A percentile compares a stretch with the other conserved stretches of the same genome.
Conservation (phyloP, 2,888 invertebrate species). For the Theodoxus fluviatilis region DNA sequence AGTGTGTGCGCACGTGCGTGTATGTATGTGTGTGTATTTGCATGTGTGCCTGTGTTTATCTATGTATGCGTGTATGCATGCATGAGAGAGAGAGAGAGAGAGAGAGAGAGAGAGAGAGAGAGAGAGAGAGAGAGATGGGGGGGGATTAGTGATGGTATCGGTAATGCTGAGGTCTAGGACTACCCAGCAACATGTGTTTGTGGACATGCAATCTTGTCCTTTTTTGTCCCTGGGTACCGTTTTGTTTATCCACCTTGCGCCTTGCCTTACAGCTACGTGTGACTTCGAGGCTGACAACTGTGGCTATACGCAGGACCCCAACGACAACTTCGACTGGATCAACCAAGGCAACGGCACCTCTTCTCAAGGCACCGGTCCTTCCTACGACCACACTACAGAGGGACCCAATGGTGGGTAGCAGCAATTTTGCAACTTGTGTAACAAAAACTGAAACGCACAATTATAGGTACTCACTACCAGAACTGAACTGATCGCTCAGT, state of each 20-base stretch:
- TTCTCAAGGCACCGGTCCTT: constrained; percentile 44
- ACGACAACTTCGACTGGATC: constrained; percentile 52
- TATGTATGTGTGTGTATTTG: background rate
- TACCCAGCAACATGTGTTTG: background rate
- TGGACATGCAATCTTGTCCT: background rate
- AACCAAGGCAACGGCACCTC: constrained; percentile 42
- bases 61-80: constrained; percentile 18
- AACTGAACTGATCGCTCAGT: too few relatives aligned
- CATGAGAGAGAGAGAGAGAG: background rate
- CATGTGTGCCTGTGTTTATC: too few relatives aligned
- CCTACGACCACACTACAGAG: constrained; percentile 51
- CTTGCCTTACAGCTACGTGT: constrained; percentile 42
- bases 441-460: too few relatives aligned
- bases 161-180: background rate
- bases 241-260: background rate
- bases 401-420: too few relatives aligned
- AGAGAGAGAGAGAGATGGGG: background rate
- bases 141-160: background rate
- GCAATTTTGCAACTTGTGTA: too few relatives aligned
- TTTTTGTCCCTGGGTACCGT: background rate
- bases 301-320: constrained; percentile 47
- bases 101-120: background rate
- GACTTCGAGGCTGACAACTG: constrained; percentile 56
- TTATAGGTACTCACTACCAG: too few relatives aligned
- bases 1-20: background rate